Evolutionary conservation across 2,888 invertebrate genomes (phyloP), one percentile per base, ranked within the genome.

Genomic region (Lamellibrachia satsuma): DNA sequence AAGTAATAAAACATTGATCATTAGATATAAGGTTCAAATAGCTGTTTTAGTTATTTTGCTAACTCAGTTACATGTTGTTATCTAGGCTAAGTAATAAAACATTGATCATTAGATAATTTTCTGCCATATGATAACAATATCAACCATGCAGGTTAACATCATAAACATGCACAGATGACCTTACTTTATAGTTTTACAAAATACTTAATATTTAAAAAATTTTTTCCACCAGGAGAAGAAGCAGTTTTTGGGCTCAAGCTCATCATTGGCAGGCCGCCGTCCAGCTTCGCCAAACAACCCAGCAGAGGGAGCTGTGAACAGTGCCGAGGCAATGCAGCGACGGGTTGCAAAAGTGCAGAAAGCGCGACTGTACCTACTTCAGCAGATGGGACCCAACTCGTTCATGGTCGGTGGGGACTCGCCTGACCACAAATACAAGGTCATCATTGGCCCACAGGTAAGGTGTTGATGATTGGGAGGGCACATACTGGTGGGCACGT

Each of bases 361-460:
- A 92, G 96, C 96, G 15, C 94, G 97, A 75, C 95, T 97, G 9
- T 97, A 97, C 94, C 95, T 97, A 57, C 95, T 97, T 51, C 97
- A 97, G 93, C 97, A 97, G 95, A 96, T 95, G 92, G 97, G 97
- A 91, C 97, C 97, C 52, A 96, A 97, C 95, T 96, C 97, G 52
- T 97, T 97, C 94, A 95, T 96, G 57, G 96, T 97, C 92, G 96
- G 96, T 3, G 97, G 96, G 52, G 97, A 97, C 94, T 96, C 96
- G 8, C 96, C 96, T 22, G 96, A 96, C 92, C 96, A 97, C 94
- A 97, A 97, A 94, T 97, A 96, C 94, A 95, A 96, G 93, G 96
- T 97, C 93, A 96, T 96, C 94, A 97, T 97, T 94, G 97, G 97
- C 57, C 96, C 97, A 60, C 97, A 97, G 96, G 97, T 97, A 94